These are phyloP conservation scores for Aphidius ervi DNA, from an alignment of 1,140 invertebrate genomes.

Conservation along the genomic window DNA sequence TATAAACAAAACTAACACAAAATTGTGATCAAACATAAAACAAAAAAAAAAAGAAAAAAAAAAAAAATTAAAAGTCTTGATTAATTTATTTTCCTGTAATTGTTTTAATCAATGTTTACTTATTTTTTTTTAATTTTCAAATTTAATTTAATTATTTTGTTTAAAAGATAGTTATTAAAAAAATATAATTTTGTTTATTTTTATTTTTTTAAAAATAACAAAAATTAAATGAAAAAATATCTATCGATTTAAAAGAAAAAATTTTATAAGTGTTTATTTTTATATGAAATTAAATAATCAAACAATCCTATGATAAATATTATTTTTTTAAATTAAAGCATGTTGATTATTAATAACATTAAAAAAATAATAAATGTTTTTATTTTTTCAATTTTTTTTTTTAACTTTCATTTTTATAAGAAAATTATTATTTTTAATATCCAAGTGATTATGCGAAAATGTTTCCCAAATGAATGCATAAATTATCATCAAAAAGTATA, in stretches of 20 bases:
- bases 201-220: too few relatives aligned
- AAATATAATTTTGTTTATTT: conserved; percentile 1
- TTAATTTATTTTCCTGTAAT: neutral
- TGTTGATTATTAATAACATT: neutral
- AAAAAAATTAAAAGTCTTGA: too few relatives aligned
- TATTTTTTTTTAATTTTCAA: neutral
- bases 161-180: neutral
- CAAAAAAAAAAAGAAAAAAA: too few relatives aligned
- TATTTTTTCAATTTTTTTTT: neutral
- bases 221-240: too few relatives aligned
- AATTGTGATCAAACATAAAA: too few relatives aligned
- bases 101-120: too few relatives aligned
- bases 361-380: neutral
- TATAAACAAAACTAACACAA: too few relatives aligned
- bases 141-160: neutral
- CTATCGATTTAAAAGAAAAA: too few relatives aligned
- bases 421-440: too few relatives aligned
- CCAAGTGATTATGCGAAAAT: neutral
- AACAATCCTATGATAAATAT: neutral
- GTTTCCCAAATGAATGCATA: neutral
- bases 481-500: neutral
- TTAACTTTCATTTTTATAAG: too few relatives aligned
- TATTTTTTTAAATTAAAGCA: neutral
- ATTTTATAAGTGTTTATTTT: neutral
- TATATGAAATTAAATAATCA: neutral